Evolutionary conservation across 2,113 vertebrate genomes (phyloP).

Genomic region (Bungarus multicinctus): DNA sequence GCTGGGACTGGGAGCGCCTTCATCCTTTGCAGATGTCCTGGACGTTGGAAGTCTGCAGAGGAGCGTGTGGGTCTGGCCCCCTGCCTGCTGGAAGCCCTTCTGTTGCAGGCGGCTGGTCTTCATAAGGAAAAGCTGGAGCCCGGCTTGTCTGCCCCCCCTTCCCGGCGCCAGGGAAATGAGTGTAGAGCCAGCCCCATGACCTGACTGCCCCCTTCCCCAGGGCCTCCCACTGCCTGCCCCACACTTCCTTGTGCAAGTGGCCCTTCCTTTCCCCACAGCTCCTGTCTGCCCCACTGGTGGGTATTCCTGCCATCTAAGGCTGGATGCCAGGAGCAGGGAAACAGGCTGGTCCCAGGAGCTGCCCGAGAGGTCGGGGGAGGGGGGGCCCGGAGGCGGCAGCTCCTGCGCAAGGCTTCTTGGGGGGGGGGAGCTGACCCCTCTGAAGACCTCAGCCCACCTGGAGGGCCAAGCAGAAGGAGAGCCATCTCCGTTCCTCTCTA

Average conservation of each 20-base stretch:
- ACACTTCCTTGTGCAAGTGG: not conserved
- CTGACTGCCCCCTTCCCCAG: not conserved
- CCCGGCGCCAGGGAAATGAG: not conserved
- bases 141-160: not conserved
- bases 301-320: not conserved
- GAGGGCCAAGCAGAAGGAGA: not conserved
- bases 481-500: too few species aligned
- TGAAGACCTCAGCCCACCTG: too few species aligned
- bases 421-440: not conserved
- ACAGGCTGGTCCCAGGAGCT: not conserved
- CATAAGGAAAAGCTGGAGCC: not conserved
- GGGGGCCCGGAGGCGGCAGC: not conserved
- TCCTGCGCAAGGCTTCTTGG: not conserved
- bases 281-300: not conserved
- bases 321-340: not conserved
- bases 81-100: not conserved
- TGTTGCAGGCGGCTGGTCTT: not conserved
- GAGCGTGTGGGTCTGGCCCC: not conserved
- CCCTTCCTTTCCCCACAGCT: not conserved
- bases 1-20: not conserved
- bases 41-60: not conserved
- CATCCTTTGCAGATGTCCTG: not conserved
- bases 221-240: not conserved
- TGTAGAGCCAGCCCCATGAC: not conserved
- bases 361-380: not conserved